Conservation (phyloP, 2,797 vertebrate genomes). For the Pseudomugil gertrudae region DNA sequence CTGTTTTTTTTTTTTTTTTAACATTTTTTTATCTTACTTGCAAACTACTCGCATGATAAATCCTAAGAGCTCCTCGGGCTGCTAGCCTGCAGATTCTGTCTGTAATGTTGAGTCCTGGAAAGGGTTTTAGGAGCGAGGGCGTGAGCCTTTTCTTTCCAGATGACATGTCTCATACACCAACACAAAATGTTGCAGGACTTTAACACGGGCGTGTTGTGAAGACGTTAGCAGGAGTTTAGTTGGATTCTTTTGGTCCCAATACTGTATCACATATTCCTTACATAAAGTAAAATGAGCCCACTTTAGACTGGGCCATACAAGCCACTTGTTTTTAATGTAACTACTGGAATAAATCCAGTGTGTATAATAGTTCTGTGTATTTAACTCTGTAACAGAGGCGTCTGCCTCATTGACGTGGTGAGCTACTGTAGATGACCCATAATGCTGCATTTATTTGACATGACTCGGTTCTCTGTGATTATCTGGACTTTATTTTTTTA, state of each 20-base stretch:
- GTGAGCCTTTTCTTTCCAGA: slow-evolving; percentile 26
- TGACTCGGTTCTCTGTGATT: background rate
- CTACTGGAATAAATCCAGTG: background rate
- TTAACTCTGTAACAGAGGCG: too few relatives aligned
- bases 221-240: background rate
- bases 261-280: background rate
- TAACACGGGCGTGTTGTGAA: background rate
- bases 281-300: background rate
- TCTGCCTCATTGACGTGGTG: too few relatives aligned
- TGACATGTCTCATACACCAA: background rate
- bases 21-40: slow-evolving; percentile 10
- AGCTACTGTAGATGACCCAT: too few relatives aligned
- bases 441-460: background rate
- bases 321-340: background rate
- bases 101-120: slow-evolving; percentile 19
- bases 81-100: slow-evolving; percentile 13
- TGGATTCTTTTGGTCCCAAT: background rate
- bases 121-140: slow-evolving; percentile 25
- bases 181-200: background rate
- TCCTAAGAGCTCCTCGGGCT: slow-evolving; percentile 37
- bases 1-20: background rate
- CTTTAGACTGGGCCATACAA: background rate
- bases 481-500: background rate
- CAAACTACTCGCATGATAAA: slow-evolving; percentile 41
- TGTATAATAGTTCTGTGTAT: background rate